Evolutionary conservation across 2,888 invertebrate species (phyloP), one percentile per base, ranked within the genome.

Genomic region (Ischnus inquisitorius): DNA sequence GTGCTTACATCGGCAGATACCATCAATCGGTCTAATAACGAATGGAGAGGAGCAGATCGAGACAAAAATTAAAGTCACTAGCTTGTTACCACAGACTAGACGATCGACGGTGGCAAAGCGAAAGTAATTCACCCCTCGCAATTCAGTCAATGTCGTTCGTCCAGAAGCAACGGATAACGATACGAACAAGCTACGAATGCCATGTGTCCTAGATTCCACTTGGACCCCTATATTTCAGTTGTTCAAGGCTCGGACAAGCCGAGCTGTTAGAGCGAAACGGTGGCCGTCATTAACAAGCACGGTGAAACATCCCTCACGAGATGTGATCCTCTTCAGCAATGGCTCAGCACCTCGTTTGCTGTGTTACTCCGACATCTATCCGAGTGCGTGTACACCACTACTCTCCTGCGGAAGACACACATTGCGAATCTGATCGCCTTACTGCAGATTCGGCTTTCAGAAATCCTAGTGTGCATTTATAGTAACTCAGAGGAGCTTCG

Each of bases 191-290:
- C 54, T 51, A 69, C 51, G 51, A 54, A 69, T 69, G 19, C 68
- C 48, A 48, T 14, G 46, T 67, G 67, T 16, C 67, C 67, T 67
- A 51, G 28, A 67, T 65, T 68, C 51, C 68, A 48, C 51, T 12
- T 51, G 34, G 2, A 51, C 43, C 25, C 46, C 25, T 67, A 43
- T 41, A 19, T 22, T n/a, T 57, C 22, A 12, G 60, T 28, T 60
- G 6, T 41, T 46, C 19, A 34, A 54, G 19, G 39, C 54, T 54
- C 54, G 19, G 54, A 5, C 34, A 34, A 34, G 34, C 34, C 5
- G 4, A 34, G 34, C 34, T 34, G 34, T 8, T 34, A 34, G 4
- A 4, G 1, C 6, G 34, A 8, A 34, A 34, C 34, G 34, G 1
- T 34, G 34, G 8, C 34, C 34, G 34, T 1, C 34, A 34, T 34